These are phyloP conservation scores for Acinonyx jubatus DNA, from an alignment of 2,113 vertebrate genomes.

Conservation along the genomic window DNA sequence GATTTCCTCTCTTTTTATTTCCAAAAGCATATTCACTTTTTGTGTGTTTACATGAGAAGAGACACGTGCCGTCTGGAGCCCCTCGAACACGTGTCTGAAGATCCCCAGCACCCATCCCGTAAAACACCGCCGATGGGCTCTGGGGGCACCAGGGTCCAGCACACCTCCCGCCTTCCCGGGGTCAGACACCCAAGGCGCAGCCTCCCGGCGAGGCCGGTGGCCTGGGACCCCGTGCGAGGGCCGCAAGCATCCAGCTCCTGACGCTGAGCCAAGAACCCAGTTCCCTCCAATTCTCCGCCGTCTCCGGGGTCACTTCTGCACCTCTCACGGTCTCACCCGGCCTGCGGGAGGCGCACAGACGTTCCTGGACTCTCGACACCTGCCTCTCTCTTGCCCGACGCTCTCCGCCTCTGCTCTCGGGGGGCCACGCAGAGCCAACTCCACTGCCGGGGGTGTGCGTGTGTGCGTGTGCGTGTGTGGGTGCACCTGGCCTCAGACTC, in stretches of 20 bases:
- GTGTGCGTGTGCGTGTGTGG: no score
- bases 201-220: fast-evolving
- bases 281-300: fast-evolving
- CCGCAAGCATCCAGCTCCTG: fast-evolving
- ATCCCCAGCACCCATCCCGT: fast-evolving
- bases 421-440: background rate
- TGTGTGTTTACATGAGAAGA: fast-evolving
- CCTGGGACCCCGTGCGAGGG: background rate
- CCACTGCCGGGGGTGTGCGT: fast-evolving
- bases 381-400: background rate
- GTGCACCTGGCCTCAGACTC: background rate
- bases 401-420: background rate
- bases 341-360: fast-evolving
- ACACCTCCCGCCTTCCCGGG: fast-evolving
- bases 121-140: background rate
- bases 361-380: fast-evolving
- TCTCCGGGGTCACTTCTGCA: no score
- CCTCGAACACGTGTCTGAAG: fast-evolving
- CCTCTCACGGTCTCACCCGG: background rate
- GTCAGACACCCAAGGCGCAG: background rate
- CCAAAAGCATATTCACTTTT: no score
- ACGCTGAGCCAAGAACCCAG: fast-evolving
- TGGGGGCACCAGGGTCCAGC: fast-evolving
- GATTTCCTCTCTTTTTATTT: background rate
- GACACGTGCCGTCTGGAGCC: fast-evolving